phyloP scores from a whole-genome alignment of 1,140 invertebrate genomes.

The Venturia canescens region DNA sequence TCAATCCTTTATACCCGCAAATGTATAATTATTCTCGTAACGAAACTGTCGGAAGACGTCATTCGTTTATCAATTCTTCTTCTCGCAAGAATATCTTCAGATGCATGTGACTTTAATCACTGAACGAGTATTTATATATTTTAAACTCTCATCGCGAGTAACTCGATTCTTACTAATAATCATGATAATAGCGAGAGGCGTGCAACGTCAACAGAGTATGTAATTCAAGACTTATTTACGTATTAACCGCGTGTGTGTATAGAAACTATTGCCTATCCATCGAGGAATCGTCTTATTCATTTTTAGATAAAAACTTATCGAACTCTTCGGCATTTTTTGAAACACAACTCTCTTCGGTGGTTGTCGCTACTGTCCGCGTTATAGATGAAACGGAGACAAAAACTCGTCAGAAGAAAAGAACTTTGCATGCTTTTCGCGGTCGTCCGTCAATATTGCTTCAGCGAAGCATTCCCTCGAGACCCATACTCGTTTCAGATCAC shows the following conservation, averaged over 20 bases:
- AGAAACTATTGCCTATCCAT: no score
- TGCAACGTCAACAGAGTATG: not conserved
- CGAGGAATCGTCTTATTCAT: no score
- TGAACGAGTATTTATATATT: not conserved
- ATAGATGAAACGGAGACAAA: not conserved
- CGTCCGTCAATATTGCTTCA: not conserved
- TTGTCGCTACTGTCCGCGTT: not conserved
- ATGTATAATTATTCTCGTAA: no score
- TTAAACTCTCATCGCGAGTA: not conserved
- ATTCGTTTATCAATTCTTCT: no score
- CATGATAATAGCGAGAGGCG: not conserved
- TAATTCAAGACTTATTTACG: not conserved
- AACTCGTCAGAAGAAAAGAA: not conserved
- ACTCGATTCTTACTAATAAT: not conserved
- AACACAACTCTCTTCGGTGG: not conserved
- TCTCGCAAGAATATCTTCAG: not conserved
- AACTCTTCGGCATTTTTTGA: no score
- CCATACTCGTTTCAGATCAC: constrained; percentile 55
- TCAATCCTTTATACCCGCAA: no score
- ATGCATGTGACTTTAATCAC: not conserved
- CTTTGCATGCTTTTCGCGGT: not conserved
- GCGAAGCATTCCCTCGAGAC: not conserved
- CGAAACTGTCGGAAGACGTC: no score
- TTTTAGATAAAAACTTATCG: no score
- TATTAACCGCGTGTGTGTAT: not conserved